phyloP scores from a whole-genome alignment of 2,888 invertebrate genomes.

The Zele albiditarsus region DNA sequence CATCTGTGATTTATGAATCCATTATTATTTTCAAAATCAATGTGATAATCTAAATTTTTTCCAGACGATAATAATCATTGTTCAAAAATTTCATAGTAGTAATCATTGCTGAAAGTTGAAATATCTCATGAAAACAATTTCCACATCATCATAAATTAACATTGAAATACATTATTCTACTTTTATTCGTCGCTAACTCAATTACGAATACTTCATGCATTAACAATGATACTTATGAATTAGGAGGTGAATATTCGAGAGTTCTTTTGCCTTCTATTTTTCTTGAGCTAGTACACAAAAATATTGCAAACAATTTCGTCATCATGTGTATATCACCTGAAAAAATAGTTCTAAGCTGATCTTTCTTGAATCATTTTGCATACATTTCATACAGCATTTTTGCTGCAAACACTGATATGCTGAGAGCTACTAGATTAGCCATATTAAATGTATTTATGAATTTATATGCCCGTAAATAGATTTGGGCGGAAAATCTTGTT shows the following conservation, averaged over 20 bases:
- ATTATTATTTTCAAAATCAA: not conserved
- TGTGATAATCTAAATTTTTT: not conserved
- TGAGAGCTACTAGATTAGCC: constrained; percentile 43
- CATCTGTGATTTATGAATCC: not conserved
- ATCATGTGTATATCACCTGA: not conserved
- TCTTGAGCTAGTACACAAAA: not conserved
- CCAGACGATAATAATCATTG: not conserved
- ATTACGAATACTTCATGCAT: not conserved
- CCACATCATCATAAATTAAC: not conserved
- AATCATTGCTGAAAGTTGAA: not conserved
- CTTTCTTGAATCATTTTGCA: not conserved
- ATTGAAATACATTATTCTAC: not conserved
- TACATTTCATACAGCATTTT: constrained; percentile 24
- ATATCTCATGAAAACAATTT: not conserved
- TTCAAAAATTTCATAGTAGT: not conserved
- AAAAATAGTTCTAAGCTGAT: not conserved
- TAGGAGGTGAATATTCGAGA: not conserved
- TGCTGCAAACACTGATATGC: constrained; percentile 53
- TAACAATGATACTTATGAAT: not conserved
- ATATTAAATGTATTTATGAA: not conserved
- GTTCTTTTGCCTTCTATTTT: not conserved
- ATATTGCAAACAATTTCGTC: not conserved
- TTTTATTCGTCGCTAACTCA: not conserved
- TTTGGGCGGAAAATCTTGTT: constrained; percentile 16
- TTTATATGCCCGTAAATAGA: constrained; percentile 12